Evolutionary conservation across 2,888 invertebrate genomes (phyloP).

Genomic region (Beris chalybata): DNA sequence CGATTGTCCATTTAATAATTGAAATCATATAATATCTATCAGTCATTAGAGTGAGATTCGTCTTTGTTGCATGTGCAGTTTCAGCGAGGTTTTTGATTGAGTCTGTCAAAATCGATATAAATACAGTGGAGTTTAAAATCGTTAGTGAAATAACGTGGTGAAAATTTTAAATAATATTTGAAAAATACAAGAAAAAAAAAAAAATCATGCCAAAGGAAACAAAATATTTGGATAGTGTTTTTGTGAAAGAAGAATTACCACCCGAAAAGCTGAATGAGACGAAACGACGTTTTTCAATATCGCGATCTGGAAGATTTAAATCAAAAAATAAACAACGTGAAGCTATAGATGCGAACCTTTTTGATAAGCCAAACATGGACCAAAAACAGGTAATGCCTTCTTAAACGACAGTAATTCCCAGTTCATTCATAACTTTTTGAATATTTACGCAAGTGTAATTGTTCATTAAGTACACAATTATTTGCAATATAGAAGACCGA

Average conservation of each 20-base stretch:
- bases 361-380: constrained; percentile 49
- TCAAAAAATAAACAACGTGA: constrained; percentile 62
- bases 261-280: constrained; percentile 43
- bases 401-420: no score
- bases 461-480: no score
- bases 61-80: no score
- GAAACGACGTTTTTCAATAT: constrained; percentile 59
- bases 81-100: no score
- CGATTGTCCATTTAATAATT: constrained; percentile 16
- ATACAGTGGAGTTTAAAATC: no score
- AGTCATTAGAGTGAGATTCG: background rate
- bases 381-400: constrained; percentile 23
- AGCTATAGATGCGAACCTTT: constrained; percentile 59
- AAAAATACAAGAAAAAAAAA: constrained; percentile 21
- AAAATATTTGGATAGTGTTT: constrained; percentile 52
- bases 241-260: constrained; percentile 53
- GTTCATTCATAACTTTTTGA: no score
- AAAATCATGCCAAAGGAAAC: constrained; percentile 47
- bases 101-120: no score
- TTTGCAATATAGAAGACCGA: no score
- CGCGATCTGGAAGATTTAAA: constrained; percentile 63
- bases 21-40: constrained; percentile 5
- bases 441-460: no score
- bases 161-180: no score
- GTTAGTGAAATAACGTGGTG: no score